Evolutionary conservation across 2,113 vertebrate genomes (phyloP), one percentile per base, ranked within the genome.

Genomic region (Plotosus lineatus): DNA sequence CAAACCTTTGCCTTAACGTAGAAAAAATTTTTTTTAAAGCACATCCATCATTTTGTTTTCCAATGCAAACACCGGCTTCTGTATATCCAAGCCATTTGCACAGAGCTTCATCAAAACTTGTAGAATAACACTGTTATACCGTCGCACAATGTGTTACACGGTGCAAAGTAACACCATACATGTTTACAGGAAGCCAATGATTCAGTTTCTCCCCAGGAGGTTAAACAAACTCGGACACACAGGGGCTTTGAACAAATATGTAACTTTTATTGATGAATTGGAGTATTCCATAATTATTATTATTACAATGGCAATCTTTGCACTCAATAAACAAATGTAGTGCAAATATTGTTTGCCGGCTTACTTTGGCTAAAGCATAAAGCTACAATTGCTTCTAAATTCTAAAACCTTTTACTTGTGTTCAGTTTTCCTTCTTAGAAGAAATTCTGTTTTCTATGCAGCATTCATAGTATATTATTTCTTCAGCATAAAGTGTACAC

Each of bases 391-490:
- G 51, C 2, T 53, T 31, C 38, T 31, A 21, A 74, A 31, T 42
- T 53, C 31, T 3, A n/a, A n/a, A n/a, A 79, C 42, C 7, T 72
- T 79, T 36, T 50, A 66, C 15, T 23, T 28, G 28, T 50, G 14
- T 75, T 36, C 19, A 82, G 51, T 69, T 51, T 48, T 77, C 77
- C 80, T 82, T 82, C 80, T 76, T 58, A 82, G 80, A 82, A 82
- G 80, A 82, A 82, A 82, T 69, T 15, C 8, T 68, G 38, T 66
- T 68, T 80, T 42, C 55, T 65, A 66, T 8, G 51, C 58, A 81
- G 72, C 36, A n/a, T 56, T 75, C 7, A 55, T 0, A 72, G 66
- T 36, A 80, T 31, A 48, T 8, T 11, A 56, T 36, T 44, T 72
- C 4, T 31, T 72, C 28, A 72, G 51, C 40, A 80, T 58, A 23